Evolutionary conservation across 37 sponge, comb jelly and placozoan species (phyloP).

Genomic region (Axinella damicornis): DNA sequence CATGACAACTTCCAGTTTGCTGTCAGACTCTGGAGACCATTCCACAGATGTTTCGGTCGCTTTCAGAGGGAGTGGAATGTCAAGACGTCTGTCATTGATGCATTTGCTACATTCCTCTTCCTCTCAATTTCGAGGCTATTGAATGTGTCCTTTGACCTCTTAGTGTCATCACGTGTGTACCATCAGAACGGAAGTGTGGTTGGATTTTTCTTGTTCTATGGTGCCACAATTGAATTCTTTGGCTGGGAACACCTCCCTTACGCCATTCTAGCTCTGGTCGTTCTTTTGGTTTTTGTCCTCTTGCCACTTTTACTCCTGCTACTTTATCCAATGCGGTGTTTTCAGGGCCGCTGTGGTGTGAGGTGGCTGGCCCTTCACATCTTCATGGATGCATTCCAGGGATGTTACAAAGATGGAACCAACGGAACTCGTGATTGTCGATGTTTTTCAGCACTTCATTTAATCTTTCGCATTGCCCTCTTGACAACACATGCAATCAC

Average conservation of each 20-base stretch:
- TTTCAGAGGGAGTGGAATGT: constrained; percentile 3
- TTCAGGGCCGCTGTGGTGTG: neutral
- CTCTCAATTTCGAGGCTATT: constrained; percentile 63
- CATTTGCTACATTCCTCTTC: constrained; percentile 57
- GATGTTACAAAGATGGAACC: constrained; percentile 64
- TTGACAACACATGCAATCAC: neutral
- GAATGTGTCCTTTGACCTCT: constrained; percentile 18
- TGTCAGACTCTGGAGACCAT: too few species aligned
- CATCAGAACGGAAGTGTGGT: neutral
- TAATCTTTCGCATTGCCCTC: constrained; percentile 34
- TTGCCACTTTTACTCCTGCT: constrained; percentile 54
- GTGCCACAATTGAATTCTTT: constrained; percentile 28
- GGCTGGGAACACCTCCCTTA: constrained; percentile 29
- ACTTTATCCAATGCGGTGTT: constrained; percentile 2
- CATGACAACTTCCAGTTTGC: neutral
- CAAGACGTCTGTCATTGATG: constrained; percentile 49
- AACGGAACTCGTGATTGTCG: constrained; percentile 41
- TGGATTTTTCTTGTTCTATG: constrained; percentile 26
- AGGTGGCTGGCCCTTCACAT: neutral
- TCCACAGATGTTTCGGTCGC: too few species aligned
- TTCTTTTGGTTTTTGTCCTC: constrained; percentile 10
- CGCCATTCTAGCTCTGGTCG: constrained; percentile 12
- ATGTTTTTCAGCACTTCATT: constrained; percentile 60
- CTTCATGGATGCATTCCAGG: constrained; percentile 56
- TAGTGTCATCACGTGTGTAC: constrained; percentile 15